Evolutionary conservation across 2,888 invertebrate genomes (phyloP).

Genomic region (Tridacna crocea): DNA sequence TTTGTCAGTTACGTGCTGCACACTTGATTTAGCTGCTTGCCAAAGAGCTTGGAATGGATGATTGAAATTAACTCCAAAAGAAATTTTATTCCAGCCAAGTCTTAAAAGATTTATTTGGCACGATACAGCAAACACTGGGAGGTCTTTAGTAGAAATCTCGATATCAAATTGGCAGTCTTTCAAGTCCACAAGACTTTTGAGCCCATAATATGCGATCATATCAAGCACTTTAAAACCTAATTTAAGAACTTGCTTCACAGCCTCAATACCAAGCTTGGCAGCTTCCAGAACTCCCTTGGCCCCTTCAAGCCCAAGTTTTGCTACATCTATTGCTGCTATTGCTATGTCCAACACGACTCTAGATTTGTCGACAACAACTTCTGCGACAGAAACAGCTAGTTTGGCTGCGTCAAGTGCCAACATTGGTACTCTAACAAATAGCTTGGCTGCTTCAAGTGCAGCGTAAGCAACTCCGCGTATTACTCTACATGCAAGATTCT

Average conservation of each 20-base stretch:
- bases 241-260: conserved; percentile 36
- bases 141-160: conserved; percentile 15
- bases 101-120: conserved; percentile 41
- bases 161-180: conserved; percentile 42
- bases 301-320: conserved; percentile 34
- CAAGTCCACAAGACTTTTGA: conserved; percentile 33
- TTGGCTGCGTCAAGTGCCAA: conserved; percentile 51
- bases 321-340: conserved; percentile 35
- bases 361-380: conserved; percentile 57
- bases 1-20: not conserved
- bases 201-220: conserved; percentile 37
- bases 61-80: conserved; percentile 30
- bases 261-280: conserved; percentile 41
- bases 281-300: conserved; percentile 38
- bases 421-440: conserved; percentile 53
- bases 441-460: conserved; percentile 53
- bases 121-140: conserved; percentile 31
- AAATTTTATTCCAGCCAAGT: conserved; percentile 28
- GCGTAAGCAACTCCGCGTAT: conserved; percentile 49
- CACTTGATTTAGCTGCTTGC: conserved; percentile 31
- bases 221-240: conserved; percentile 36
- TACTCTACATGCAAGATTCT: conserved; percentile 46
- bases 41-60: conserved; percentile 22
- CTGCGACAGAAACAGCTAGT: conserved; percentile 35
- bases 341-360: conserved; percentile 45